These are phyloP conservation scores for Zingel zingel DNA, from an alignment of 2,113 vertebrate species.

Conservation along the genomic window DNA sequence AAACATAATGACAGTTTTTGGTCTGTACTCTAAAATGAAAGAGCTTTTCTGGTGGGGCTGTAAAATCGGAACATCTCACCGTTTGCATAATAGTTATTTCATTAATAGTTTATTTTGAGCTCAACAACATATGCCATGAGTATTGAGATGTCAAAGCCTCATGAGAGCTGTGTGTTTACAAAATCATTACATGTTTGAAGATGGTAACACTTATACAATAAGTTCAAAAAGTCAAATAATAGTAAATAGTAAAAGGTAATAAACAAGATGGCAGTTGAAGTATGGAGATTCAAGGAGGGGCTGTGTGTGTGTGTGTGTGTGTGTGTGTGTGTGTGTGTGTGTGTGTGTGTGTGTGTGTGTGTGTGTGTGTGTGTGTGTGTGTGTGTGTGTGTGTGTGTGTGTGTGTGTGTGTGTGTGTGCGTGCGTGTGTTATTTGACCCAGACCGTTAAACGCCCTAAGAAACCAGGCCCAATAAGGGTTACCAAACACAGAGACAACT, in stretches of 20 bases:
- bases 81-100: neutral
- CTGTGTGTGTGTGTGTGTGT: neutral
- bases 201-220: neutral
- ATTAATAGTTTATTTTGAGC: neutral
- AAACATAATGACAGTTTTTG: neutral
- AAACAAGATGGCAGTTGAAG: slow-evolving; percentile 28
- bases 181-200: neutral
- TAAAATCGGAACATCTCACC: neutral
- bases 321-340: neutral
- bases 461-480: slow-evolving; percentile 3
- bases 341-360: slow-evolving; percentile 13
- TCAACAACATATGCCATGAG: neutral
- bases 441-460: slow-evolving; percentile 8
- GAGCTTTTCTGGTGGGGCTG: neutral
- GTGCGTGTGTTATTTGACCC: slow-evolving; percentile 51
- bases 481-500: slow-evolving; percentile 7
- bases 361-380: slow-evolving; percentile 12
- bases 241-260: neutral
- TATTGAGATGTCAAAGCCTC: neutral
- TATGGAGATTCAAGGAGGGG: slow-evolving; percentile 37
- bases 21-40: neutral
- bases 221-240: neutral
- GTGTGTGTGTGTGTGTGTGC: slow-evolving; percentile 13
- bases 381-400: neutral
- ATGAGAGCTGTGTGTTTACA: neutral